phyloP scores from a whole-genome alignment of 2,797 vertebrate species.

The Microchirus variegatus region DNA sequence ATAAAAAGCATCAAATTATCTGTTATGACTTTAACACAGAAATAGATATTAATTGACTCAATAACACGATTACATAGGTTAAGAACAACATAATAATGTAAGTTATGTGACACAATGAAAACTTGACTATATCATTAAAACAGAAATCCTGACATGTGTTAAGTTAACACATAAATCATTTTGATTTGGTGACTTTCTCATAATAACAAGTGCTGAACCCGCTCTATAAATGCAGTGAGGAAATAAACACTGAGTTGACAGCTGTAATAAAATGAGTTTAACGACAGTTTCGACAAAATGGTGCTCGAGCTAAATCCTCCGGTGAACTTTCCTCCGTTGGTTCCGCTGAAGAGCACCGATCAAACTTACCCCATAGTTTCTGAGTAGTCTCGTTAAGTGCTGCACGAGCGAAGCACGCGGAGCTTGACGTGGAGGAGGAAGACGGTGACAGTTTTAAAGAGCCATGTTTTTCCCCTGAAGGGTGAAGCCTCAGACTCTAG shows the following conservation, averaged over 20 bases:
- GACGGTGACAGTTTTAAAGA: conserved; percentile 56
- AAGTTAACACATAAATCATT: background rate
- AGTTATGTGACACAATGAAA: no score
- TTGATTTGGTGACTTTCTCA: conserved; percentile 5
- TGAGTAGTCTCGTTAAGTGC: conserved; percentile 57
- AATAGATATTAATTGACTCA: no score
- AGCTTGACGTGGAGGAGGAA: conserved; percentile 33
- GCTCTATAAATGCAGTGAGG: background rate
- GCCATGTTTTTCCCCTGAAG: conserved; percentile 63
- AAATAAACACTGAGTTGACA: background rate
- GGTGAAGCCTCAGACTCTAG: conserved; percentile 49
- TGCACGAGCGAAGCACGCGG: conserved; percentile 64
- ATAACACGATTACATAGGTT: no score
- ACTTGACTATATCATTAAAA: no score
- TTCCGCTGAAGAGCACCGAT: conserved; percentile 8
- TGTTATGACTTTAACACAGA: no score
- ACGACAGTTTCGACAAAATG: background rate
- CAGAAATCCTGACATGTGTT: no score
- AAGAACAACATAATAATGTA: no score
- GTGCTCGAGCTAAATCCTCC: background rate
- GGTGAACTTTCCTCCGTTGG: conserved; percentile 28
- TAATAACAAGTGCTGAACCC: background rate
- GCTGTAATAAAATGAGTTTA: background rate
- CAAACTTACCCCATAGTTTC: conserved; percentile 80
- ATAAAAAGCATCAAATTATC: background rate